A percentile compares a stretch with the other conserved stretches of the same genome.
phyloP scores from a whole-genome alignment of 2,113 vertebrate genomes.

The Isurus oxyrinchus region DNA sequence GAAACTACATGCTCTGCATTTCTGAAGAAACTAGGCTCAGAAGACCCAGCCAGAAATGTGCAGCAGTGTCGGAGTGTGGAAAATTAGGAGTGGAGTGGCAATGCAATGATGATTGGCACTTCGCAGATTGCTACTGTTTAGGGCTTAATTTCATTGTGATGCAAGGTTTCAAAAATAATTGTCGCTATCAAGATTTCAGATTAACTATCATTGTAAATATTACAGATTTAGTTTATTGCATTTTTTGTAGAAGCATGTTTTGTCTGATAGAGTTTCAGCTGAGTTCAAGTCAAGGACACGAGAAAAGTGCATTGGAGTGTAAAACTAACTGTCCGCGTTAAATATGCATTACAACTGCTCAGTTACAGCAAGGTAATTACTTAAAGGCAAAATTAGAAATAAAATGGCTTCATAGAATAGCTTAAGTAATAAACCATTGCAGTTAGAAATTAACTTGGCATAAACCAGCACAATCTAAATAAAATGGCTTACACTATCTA shows the following conservation, averaged over 20 bases:
- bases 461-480: not conserved
- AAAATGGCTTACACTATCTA: not conserved
- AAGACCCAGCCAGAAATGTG: no score
- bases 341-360: not conserved
- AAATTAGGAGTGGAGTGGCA: no score
- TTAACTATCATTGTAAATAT: not conserved
- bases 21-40: no score
- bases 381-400: not conserved
- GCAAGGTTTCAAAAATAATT: not conserved
- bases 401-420: not conserved
- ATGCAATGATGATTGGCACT: no score
- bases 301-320: not conserved
- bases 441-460: not conserved
- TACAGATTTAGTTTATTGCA: not conserved
- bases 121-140: no score
- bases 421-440: not conserved
- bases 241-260: not conserved
- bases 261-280: not conserved
- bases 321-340: not conserved
- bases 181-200: not conserved
- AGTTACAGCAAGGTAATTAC: conserved; percentile 3
- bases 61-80: no score
- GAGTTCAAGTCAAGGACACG: not conserved
- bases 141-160: not conserved
- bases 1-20: no score